Percentiles rank a stretch among this genome's conserved stretches.
These are phyloP conservation scores for Willowsia nigromaculata DNA, from an alignment of 2,888 invertebrate genomes.

Conservation along the genomic window DNA sequence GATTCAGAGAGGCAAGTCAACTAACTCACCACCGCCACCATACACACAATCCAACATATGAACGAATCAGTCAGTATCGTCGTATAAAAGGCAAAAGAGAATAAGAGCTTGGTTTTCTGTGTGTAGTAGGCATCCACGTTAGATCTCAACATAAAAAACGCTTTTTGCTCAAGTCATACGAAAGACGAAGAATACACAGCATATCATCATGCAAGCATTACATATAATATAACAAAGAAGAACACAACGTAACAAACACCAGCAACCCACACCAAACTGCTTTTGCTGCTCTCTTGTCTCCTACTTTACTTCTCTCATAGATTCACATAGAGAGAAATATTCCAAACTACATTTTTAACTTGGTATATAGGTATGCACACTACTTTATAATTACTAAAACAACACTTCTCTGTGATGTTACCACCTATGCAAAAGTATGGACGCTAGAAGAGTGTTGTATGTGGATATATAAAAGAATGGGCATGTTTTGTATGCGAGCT, in stretches of 20 bases:
- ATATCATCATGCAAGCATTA: constrained; percentile 14
- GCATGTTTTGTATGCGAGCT: not conserved
- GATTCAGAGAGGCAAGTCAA: constrained; percentile 64
- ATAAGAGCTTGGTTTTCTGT: no score
- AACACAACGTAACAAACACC: constrained; percentile 62
- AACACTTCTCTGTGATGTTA: not conserved
- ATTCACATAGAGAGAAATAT: not conserved
- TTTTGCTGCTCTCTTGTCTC: constrained; percentile 19
- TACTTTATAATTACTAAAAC: not conserved
- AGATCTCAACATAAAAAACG: not conserved
- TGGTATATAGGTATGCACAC: constrained; percentile 2
- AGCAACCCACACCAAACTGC: constrained; percentile 23
- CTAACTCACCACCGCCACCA: constrained; percentile 43
- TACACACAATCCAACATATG: not conserved
- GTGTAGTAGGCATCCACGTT: not conserved
- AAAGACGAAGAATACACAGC: not conserved
- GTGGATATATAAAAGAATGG: not conserved
- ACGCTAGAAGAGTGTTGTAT: no score
- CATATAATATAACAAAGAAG: constrained; percentile 5
- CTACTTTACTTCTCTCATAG: not conserved
- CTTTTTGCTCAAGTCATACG: not conserved
- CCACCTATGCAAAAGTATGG: not conserved
- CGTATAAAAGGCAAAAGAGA: constrained; percentile 14
- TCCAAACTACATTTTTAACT: not conserved
- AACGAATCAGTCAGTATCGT: constrained; percentile 23